Base-by-base conservation (phyloP, 2,113 vertebrate species). In the Bostrychus sinensis region DNA sequence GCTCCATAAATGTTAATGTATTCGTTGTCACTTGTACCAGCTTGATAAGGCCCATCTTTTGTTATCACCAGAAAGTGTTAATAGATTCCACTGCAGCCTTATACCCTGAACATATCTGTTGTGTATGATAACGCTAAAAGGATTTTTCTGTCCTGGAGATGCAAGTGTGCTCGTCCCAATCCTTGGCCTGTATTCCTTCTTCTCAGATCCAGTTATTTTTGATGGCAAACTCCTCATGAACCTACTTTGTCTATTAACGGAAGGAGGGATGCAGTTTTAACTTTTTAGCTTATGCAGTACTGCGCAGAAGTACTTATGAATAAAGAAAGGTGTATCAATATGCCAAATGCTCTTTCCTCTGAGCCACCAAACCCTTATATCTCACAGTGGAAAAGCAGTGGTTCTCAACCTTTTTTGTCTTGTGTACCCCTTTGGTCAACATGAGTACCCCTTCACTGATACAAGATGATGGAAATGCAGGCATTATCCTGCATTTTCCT, bases 1-100 rank as follows among this genome's bases (percentile, higher is more conserved):
- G 75, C 56, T 39, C 43, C 48, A 69, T 74, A 88, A 86, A 88
- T 88, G 89, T 88, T 90, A 89, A 91, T 89, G 79, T 83, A 89
- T 90, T 90, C 86, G 58, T 71, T 80, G 77, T 85, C 80, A 66
- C 43, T 74, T 83, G 77, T 56, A 77, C 57, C 46, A 53, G 62
- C 58, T 65, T 50, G 78, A 81, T 84, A 84, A 82, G 73, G 72
- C 62, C 50, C 57, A 10, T 70, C 83, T 74, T 85, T 86, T 88
- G 74, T 89, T 80, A 71, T 66, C 72, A 58, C 56, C 48, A 62
- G 68, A 65, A 63, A 61, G 72, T 65, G 65, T 78, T 86, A 84
- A 86, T 82, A 88, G 75, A 81, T 83, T 86, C 74, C 42, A 3
- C 10, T 68, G 75, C 45, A 62, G 66, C 62, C 67, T 59, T 59